Base-by-base conservation (phyloP, 1,140 invertebrate genomes). In the Propsilocerus akamusi region DNA sequence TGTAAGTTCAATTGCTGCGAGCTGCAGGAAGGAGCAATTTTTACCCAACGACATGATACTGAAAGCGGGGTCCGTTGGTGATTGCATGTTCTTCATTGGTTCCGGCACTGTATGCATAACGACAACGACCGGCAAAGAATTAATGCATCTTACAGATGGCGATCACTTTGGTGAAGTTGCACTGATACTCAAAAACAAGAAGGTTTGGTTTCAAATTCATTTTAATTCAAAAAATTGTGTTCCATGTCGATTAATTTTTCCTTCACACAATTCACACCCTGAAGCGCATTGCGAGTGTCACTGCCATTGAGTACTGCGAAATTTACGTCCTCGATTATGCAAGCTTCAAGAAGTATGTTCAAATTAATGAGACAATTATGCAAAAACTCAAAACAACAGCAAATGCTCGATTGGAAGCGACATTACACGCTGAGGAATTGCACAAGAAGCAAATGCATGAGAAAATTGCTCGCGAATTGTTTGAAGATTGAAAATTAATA, bases 71-170 rank as follows among this genome's bases (percentile, higher is more conserved):
- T 64, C 66, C 11, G 57, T 64, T 10, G 74, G 74, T 8, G 70
- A 76, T 32, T 75, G 69, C 53, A 75, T 78, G 73, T 78, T 69
- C 54, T 76, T 77, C 51, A 59, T 77, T 10, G 64, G 67, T 0
- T 66, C 60, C 49, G 76, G 76, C 25, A 73, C 72, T 4, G 73
- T 77, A 0, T 68, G 70, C 3, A 64, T 77, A n/a, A 64, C 70
- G n/a, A 73, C 76, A 1, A 63, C 70, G 5, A 72, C 70, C 17
- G 75, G 76, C 26, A 70, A 69, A 55, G 75, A 76, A 59, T 70
- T 71, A 56, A 22, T 69, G 50, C 71, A 71, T 49, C 57, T 74
- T 46, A 65, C 70, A 17, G 71, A 72, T 52, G 72, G 72, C 1
- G 68, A 65, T 0, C 58, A 71, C 58, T 74, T 74, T 51, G 73